Conservation (phyloP, 2,888 invertebrate genomes). For the Lycophotia porphyrea region DNA sequence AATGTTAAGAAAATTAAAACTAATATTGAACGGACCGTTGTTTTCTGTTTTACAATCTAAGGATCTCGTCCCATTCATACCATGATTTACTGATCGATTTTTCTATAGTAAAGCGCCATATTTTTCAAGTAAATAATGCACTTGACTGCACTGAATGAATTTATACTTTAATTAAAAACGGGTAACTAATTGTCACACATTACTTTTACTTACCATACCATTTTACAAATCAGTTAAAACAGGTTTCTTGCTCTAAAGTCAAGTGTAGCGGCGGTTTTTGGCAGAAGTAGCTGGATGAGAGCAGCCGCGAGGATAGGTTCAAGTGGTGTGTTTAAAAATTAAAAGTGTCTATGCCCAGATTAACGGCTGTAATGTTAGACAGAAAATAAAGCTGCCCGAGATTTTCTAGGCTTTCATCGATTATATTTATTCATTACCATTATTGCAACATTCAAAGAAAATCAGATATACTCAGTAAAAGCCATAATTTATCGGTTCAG, state of each 20-base stretch:
- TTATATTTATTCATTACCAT: not conserved
- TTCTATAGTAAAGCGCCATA: not conserved
- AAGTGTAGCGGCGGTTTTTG: not conserved
- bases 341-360: not conserved
- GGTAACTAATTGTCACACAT: not conserved
- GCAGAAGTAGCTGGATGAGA: not conserved
- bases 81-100: not conserved
- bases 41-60: not conserved
- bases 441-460: not conserved
- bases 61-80: not conserved
- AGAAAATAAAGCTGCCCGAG: no score
- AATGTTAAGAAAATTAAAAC: constrained; percentile 1
- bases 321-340: not conserved
- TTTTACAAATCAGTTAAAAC: not conserved
- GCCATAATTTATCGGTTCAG: not conserved
- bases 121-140: not conserved
- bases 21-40: no score
- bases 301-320: not conserved
- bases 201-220: not conserved
- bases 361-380: not conserved
- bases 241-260: not conserved
- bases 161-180: no score
- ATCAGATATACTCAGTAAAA: not conserved
- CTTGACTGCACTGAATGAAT: not conserved
- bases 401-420: not conserved